Conservation (phyloP, 2,888 invertebrate species). For the Idaea biselata region DNA sequence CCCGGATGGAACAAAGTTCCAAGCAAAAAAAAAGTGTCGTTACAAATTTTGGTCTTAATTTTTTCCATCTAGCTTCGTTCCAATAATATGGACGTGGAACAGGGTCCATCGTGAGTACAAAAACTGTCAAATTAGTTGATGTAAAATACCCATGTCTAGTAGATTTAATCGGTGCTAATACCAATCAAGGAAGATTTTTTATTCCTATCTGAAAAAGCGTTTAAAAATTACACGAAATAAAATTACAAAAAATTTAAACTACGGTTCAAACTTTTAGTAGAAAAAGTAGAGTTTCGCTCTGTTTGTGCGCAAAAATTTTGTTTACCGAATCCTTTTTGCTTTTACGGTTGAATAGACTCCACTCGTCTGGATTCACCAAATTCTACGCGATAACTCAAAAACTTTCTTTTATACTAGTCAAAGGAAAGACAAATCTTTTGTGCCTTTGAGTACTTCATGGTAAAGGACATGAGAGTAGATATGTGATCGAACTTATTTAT, state of each 20-base stretch:
- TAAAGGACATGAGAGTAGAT: slow-evolving; percentile 12
- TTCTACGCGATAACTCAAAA: slow-evolving; percentile 44
- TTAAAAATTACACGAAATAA: no score
- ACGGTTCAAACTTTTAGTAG: background rate
- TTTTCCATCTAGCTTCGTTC: no score
- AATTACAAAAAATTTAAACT: background rate
- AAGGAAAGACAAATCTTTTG: slow-evolving; percentile 41
- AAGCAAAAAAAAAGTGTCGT: no score
- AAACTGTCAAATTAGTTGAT: no score
- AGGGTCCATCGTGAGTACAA: no score
- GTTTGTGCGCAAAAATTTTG: slow-evolving; percentile 40
- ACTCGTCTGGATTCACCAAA: slow-evolving; percentile 48
- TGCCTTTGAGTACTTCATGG: slow-evolving; percentile 25
- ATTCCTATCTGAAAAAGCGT: no score
- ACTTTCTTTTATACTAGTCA: slow-evolving; percentile 43
- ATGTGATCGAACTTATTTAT: slow-evolving; percentile 8
- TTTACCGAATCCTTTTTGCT: slow-evolving; percentile 50
- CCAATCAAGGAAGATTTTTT: no score
- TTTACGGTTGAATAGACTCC: slow-evolving; percentile 45
- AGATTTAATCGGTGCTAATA: no score
- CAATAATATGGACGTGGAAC: no score
- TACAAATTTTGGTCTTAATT: no score
- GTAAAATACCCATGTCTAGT: no score
- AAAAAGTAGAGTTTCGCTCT: slow-evolving; percentile 3
- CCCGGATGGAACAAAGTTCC: no score